Percentiles rank a stretch among this genome's conserved stretches.
Evolutionary conservation across 1,140 invertebrate species (phyloP).

Genomic region (Gryllus bimaculatus): DNA sequence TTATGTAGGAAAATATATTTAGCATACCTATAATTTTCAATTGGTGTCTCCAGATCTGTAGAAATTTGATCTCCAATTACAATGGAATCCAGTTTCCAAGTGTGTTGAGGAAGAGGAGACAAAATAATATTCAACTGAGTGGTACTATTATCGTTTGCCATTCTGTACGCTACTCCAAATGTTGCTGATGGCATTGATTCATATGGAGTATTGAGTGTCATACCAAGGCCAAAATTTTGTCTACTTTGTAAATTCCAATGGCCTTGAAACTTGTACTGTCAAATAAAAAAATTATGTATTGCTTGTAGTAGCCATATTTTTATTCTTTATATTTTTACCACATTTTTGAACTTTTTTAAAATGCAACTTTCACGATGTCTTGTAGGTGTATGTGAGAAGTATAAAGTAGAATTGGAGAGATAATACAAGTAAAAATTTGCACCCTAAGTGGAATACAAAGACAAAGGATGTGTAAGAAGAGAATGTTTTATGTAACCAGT

Average conservation of each 20-base stretch:
- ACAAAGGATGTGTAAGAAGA: too few species aligned
- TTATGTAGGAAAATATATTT: background rate
- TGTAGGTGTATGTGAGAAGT: too few species aligned
- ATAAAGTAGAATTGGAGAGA: too few species aligned
- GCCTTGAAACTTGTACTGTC: background rate
- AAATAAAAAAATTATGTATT: background rate
- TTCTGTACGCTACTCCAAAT: background rate
- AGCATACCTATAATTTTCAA: slow-evolving; percentile 25
- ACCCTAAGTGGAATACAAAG: too few species aligned
- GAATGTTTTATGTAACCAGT: too few species aligned
- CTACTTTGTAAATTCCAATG: background rate
- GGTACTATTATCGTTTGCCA: background rate
- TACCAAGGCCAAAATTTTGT: background rate
- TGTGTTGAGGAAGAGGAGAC: background rate
- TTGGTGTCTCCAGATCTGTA: slow-evolving; percentile 22
- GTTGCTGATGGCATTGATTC: background rate
- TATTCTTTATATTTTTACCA: too few species aligned
- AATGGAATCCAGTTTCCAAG: background rate
- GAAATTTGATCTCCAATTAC: background rate
- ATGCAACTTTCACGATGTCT: too few species aligned
- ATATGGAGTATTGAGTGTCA: background rate
- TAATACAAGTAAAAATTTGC: too few species aligned
- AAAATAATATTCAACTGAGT: background rate
- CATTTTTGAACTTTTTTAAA: too few species aligned
- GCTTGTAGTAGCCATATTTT: background rate